These are phyloP conservation scores for Campoplex nolae DNA, from an alignment of 2,888 invertebrate genomes.

Conservation along the genomic window DNA sequence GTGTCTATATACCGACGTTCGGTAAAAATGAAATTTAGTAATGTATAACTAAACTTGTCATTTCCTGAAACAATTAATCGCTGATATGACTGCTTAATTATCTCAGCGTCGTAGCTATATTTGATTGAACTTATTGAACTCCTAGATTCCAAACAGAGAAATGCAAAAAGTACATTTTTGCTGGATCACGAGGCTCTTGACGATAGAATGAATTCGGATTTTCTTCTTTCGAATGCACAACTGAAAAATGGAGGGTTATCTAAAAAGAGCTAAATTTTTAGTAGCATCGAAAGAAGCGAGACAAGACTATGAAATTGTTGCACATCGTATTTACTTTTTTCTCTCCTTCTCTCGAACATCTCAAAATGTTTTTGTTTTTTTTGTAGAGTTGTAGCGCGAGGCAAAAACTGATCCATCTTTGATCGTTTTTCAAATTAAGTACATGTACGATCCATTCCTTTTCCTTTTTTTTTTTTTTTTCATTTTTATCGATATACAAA, in stretches of 20 bases:
- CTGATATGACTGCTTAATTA: neutral
- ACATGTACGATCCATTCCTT: slow-evolving; percentile 42
- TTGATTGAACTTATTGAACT: neutral
- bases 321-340: slow-evolving; percentile 41
- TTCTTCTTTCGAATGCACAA: neutral
- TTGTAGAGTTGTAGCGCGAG: slow-evolving; percentile 10
- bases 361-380: slow-evolving; percentile 16
- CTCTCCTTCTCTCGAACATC: slow-evolving; percentile 40
- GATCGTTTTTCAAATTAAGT: slow-evolving; percentile 60
- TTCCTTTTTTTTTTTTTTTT: slow-evolving; percentile 1
- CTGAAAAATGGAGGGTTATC: slow-evolving; percentile 14
- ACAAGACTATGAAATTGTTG: slow-evolving; percentile 44
- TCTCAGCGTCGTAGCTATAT: neutral
- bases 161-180: neutral
- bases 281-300: slow-evolving; percentile 40
- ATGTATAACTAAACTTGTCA: neutral
- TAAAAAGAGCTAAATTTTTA: neutral
- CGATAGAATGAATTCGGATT: neutral
- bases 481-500: slow-evolving; percentile 74
- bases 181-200: neutral
- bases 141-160: neutral
- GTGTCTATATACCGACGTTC: slow-evolving; percentile 10
- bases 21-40: neutral
- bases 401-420: slow-evolving; percentile 29
- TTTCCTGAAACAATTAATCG: neutral